Conservation (phyloP, 2,113 vertebrate genomes). For the Scopus umbretta region DNA sequence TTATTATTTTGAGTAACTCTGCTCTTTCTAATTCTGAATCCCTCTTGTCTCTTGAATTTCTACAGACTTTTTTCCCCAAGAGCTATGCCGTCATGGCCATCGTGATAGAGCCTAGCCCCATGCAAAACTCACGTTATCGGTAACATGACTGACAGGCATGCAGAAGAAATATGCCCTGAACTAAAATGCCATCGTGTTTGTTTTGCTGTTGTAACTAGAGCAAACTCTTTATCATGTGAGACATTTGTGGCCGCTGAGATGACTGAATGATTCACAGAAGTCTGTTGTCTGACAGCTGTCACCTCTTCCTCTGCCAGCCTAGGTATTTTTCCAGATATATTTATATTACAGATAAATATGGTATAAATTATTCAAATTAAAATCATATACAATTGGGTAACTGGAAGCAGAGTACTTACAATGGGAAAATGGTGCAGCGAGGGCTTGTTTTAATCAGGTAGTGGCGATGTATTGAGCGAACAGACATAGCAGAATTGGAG, state of each 20-base stretch:
- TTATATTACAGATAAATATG: neutral
- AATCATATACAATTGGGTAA: neutral
- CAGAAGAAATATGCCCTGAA: neutral
- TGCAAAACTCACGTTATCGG: neutral
- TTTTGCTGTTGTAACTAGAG: neutral
- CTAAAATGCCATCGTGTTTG: neutral
- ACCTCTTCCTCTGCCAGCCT: neutral
- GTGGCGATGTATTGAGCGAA: neutral
- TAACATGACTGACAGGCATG: neutral
- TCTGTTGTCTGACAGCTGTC: neutral
- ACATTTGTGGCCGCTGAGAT: neutral
- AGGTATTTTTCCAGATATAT: neutral
- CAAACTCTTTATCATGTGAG: neutral
- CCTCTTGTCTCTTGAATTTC: neutral
- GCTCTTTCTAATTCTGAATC: neutral
- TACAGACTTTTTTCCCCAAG: neutral
- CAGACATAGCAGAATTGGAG: neutral
- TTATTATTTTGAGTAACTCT: neutral
- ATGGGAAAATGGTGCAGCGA: neutral
- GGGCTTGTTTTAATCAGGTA: neutral
- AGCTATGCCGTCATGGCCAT: neutral
- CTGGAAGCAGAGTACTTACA: neutral
- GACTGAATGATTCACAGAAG: neutral
- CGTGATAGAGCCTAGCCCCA: neutral
- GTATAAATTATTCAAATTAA: neutral